Evolutionary conservation across 2,888 invertebrate genomes (phyloP).

Genomic region (Halocaridina rubra): DNA sequence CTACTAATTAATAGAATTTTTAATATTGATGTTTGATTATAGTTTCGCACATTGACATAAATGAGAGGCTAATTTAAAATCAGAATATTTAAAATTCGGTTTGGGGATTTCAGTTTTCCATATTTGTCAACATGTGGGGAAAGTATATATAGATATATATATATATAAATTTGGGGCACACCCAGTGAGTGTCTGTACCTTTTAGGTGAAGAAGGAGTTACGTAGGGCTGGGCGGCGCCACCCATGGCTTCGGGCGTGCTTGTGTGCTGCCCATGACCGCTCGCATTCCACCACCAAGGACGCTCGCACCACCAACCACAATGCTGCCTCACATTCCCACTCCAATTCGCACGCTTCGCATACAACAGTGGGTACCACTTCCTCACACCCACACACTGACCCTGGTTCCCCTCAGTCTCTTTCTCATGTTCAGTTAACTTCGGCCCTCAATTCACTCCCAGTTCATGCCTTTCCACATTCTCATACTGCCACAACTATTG

Average conservation of each 20-base stretch:
- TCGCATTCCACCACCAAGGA: slow-evolving; percentile 74
- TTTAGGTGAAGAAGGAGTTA: slow-evolving; percentile 63
- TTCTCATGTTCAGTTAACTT: slow-evolving; percentile 33
- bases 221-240: slow-evolving; percentile 61
- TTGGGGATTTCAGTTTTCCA: too few species aligned
- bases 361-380: slow-evolving; percentile 64
- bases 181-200: slow-evolving; percentile 51
- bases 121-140: too few species aligned
- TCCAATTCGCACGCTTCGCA: slow-evolving; percentile 66
- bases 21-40: too few species aligned
- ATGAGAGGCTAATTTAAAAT: too few species aligned
- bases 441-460: slow-evolving; percentile 27
- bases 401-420: slow-evolving; percentile 14
- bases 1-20: too few species aligned
- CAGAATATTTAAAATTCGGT: too few species aligned
- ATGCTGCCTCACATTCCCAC: slow-evolving; percentile 63
- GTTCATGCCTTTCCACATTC: slow-evolving; percentile 42
- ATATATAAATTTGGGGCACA: too few species aligned
- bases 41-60: too few species aligned
- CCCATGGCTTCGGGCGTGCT: slow-evolving; percentile 63
- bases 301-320: slow-evolving; percentile 73
- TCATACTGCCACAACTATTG: slow-evolving; percentile 18
- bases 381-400: slow-evolving; percentile 55
- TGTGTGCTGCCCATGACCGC: slow-evolving; percentile 58
- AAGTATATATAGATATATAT: too few species aligned